Percentiles rank a stretch among this genome's conserved stretches.
Conservation (phyloP, 2,797 vertebrate genomes). For the Siniperca undulata region DNA sequence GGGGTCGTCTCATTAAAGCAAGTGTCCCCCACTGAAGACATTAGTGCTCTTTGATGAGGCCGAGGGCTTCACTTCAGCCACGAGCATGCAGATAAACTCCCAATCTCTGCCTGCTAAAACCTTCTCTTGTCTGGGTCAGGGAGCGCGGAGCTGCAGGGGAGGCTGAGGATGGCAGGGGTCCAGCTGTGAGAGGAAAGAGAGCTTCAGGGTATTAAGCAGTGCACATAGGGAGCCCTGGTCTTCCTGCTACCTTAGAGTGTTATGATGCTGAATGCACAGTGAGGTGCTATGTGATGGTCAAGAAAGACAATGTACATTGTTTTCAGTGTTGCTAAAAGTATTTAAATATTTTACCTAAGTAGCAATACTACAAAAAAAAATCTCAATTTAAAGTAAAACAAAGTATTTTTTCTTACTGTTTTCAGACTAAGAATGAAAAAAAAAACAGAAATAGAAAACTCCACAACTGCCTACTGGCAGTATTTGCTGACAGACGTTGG, state of each 20-base stretch:
- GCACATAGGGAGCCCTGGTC: conserved; percentile 30
- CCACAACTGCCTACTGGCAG: neutral
- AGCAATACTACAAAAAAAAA: neutral
- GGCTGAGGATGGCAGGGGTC: conserved; percentile 27
- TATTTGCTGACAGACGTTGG: conserved; percentile 15
- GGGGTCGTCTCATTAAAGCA: conserved; percentile 58
- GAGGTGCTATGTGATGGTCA: neutral
- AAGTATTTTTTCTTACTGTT: neutral
- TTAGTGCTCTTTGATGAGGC: conserved; percentile 67
- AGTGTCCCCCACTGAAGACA: conserved; percentile 48
- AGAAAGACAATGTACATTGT: conserved; percentile 4
- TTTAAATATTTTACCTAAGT: neutral
- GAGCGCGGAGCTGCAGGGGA: conserved; percentile 36
- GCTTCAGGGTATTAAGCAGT: conserved; percentile 24
- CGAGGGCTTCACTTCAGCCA: conserved; percentile 54
- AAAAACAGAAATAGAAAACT: neutral
- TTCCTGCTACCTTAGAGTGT: conserved; percentile 17
- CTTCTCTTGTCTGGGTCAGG: conserved; percentile 56
- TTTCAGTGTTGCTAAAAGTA: neutral
- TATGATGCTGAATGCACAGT: neutral
- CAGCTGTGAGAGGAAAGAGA: conserved; percentile 21
- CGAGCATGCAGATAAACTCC: conserved; percentile 64
- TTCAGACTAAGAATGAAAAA: neutral
- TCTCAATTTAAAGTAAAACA: neutral
- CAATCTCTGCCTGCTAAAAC: conserved; percentile 69